Conservation (phyloP, 2,113 vertebrate genomes). For the Circaetus gallicus region DNA sequence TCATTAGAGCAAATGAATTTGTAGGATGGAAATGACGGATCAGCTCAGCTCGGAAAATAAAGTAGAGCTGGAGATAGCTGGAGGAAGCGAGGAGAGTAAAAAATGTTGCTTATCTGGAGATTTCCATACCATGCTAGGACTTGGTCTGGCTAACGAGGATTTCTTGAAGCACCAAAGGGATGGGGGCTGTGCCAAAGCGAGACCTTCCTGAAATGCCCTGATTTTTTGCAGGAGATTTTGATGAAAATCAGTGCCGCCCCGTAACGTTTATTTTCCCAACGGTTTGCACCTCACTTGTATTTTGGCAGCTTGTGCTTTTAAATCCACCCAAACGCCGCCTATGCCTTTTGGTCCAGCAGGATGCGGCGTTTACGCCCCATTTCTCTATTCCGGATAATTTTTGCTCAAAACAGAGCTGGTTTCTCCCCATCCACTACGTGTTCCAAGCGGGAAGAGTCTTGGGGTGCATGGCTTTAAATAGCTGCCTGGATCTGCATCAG, state of each 20-base stretch:
- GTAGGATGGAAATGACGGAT: background rate
- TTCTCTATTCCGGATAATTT: accelerated
- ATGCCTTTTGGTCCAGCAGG: background rate
- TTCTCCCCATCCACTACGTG: background rate
- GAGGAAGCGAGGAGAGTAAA: background rate
- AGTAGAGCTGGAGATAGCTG: background rate
- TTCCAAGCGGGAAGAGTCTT: background rate
- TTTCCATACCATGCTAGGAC: accelerated
- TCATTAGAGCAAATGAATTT: background rate
- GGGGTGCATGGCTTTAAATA: background rate
- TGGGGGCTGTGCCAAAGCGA: accelerated
- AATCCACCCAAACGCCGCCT: accelerated
- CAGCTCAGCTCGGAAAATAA: background rate
- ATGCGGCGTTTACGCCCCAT: accelerated
- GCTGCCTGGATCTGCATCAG: background rate
- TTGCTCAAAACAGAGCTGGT: background rate
- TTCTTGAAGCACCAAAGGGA: background rate
- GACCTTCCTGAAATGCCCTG: background rate
- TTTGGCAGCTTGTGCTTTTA: background rate
- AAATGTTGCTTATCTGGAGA: accelerated
- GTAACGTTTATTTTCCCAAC: background rate
- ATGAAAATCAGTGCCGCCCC: background rate
- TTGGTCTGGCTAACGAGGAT: background rate
- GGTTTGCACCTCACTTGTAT: background rate
- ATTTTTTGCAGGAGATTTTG: background rate